phyloP scores from a whole-genome alignment of 2,797 vertebrate species.

The Gallinago stenura region DNA sequence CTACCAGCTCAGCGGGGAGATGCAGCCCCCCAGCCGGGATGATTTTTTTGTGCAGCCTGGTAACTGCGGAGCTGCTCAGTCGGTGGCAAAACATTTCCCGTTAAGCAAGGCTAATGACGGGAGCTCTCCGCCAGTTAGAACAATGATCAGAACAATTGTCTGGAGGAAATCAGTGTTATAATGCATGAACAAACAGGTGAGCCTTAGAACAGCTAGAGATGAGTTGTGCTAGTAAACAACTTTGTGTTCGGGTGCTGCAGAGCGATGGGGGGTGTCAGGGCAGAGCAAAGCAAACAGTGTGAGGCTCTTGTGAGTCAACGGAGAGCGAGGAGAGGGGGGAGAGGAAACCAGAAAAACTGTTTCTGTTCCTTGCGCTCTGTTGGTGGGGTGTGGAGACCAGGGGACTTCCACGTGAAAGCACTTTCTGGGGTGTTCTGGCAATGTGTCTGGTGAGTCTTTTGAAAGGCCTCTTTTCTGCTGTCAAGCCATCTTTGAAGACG shows the following conservation, averaged over 20 bases:
- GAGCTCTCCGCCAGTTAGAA: slow-evolving; percentile 55
- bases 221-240: slow-evolving; percentile 53
- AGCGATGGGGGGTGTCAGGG: not conserved
- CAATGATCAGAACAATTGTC: slow-evolving; percentile 64
- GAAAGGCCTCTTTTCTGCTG: slow-evolving; percentile 28
- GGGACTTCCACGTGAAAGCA: slow-evolving; percentile 16
- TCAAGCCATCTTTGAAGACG: slow-evolving; percentile 31
- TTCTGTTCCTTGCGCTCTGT: not conserved
- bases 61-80: slow-evolving; percentile 53
- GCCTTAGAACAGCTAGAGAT: slow-evolving; percentile 47
- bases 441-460: not conserved
- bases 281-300: not conserved
- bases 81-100: slow-evolving; percentile 53
- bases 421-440: slow-evolving; percentile 18
- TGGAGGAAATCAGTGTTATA: slow-evolving; percentile 66
- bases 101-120: slow-evolving; percentile 57
- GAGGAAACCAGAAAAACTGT: not conserved
- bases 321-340: not conserved
- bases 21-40: not conserved
- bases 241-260: not conserved
- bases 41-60: slow-evolving; percentile 17
- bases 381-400: not conserved
- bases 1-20: not conserved
- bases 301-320: not conserved
- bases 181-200: slow-evolving; percentile 71